phyloP scores from a whole-genome alignment of 1,140 invertebrate genomes.

The Pachypsylla venusta region DNA sequence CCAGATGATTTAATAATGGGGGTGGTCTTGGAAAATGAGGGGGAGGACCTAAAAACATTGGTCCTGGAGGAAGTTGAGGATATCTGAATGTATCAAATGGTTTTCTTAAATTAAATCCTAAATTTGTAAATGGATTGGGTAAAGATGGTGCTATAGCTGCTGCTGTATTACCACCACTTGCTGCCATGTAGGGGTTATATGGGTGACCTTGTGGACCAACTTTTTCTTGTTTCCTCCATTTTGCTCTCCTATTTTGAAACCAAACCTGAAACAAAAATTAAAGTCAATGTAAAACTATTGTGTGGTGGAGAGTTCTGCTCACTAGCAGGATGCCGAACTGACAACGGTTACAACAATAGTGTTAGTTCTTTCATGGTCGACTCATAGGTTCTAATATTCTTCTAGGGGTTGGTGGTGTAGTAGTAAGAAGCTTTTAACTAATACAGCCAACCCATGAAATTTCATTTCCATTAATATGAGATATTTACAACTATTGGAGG shows the following conservation, averaged over 20 bases:
- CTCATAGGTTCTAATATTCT: no score
- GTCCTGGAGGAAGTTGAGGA: slow-evolving; percentile 32
- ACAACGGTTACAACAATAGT: no score
- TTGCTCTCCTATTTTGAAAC: slow-evolving; percentile 91
- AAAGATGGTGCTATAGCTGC: slow-evolving; percentile 48
- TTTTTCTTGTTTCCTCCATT: slow-evolving; percentile 88
- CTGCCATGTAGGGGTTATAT: slow-evolving; percentile 63
- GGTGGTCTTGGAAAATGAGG: slow-evolving; percentile 45
- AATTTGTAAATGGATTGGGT: slow-evolving; percentile 59
- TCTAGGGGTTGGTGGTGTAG: no score
- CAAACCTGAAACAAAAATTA: slow-evolving; percentile 71
- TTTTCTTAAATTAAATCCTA: slow-evolving; percentile 56
- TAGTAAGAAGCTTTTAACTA: no score
- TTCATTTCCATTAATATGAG: no score
- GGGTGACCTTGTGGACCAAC: slow-evolving; percentile 69
- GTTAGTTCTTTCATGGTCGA: no score
- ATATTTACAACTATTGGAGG: no score
- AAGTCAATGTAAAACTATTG: no score
- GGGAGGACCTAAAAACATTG: slow-evolving; percentile 35
- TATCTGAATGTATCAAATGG: slow-evolving; percentile 59
- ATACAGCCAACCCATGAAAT: no score
- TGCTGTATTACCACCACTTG: slow-evolving; percentile 35
- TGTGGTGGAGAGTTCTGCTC: no score
- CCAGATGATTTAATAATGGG: slow-evolving; percentile 41
- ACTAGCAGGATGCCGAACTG: no score